Percentiles rank a stretch among this genome's conserved stretches.
Evolutionary conservation across 92 coral and sea anemone species (phyloP).

Genomic region (Epizoanthus stellaris): DNA sequence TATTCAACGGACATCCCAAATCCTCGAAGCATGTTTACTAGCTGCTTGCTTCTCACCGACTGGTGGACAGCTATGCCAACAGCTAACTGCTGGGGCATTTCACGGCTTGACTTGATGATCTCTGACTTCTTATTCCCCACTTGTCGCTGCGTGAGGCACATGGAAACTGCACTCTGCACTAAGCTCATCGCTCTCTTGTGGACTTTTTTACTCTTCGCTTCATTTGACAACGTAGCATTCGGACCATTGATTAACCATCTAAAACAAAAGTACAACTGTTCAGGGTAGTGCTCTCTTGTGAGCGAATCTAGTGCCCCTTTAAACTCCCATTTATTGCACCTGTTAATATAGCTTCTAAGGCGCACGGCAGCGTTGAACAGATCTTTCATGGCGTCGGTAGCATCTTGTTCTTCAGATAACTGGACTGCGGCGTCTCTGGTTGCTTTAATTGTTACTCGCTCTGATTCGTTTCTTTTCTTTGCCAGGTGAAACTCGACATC

Average conservation of each 20-base stretch:
- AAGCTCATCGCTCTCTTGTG: conserved; percentile 56
- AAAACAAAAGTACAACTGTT: conserved; percentile 59
- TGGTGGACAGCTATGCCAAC: conserved; percentile 60
- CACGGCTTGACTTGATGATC: conserved; percentile 51
- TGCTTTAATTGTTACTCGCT: conserved; percentile 34
- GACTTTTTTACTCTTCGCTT: conserved; percentile 44
- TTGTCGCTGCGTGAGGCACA: conserved; percentile 41
- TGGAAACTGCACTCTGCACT: conserved; percentile 37
- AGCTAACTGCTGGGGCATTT: conserved; percentile 67
- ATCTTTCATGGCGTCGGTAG: background rate
- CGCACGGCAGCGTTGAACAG: conserved; percentile 8
- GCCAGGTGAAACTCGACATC: conserved; percentile 36
- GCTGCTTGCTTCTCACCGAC: conserved; percentile 43
- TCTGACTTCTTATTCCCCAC: conserved; percentile 54
- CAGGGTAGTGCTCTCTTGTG: conserved; percentile 4
- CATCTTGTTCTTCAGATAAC: conserved; percentile 6
- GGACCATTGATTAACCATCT: conserved; percentile 66
- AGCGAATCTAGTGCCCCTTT: conserved; percentile 36
- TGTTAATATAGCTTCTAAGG: conserved; percentile 37
- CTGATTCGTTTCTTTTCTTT: conserved; percentile 19
- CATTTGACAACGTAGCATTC: conserved; percentile 38
- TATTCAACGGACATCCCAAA: conserved; percentile 58
- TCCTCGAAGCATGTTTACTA: conserved; percentile 43
- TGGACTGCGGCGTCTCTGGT: conserved; percentile 45
- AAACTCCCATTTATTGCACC: conserved; percentile 27